A percentile compares a stretch with the other conserved stretches of the same genome.
These are phyloP conservation scores for Rissa tridactyla DNA, from an alignment of 2,113 vertebrate genomes.

Conservation along the genomic window DNA sequence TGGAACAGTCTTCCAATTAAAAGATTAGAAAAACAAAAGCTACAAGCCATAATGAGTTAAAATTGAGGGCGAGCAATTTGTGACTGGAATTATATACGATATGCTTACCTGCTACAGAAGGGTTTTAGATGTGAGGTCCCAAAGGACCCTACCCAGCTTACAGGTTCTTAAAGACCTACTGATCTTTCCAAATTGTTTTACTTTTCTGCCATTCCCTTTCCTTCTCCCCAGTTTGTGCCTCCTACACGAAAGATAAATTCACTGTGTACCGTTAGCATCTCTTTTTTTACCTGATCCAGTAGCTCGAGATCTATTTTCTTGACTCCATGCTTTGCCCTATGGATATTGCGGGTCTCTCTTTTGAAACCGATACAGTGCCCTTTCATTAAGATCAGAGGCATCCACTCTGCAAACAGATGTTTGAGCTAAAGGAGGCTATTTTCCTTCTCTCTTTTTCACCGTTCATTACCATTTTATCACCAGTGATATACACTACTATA, in stretches of 20 bases:
- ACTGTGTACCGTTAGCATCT: neutral
- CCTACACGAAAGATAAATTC: neutral
- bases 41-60: neutral
- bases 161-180: neutral
- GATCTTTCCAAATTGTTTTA: neutral
- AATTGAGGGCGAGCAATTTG: neutral
- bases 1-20: neutral
- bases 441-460: neutral
- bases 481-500: neutral
- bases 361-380: neutral
- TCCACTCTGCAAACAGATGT: neutral
- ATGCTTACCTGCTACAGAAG: neutral
- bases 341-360: neutral
- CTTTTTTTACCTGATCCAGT: neutral
- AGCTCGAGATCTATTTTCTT: neutral
- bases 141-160: neutral
- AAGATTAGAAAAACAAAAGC: neutral
- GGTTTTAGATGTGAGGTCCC: neutral
- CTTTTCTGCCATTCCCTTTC: neutral
- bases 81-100: neutral
- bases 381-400: neutral
- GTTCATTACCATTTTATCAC: neutral
- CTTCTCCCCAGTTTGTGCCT: neutral
- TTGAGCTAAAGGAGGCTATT: neutral
- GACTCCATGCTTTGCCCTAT: neutral